These are phyloP conservation scores for Papio anubis DNA, from an alignment of 2,113 vertebrate species.

Conservation along the genomic window DNA sequence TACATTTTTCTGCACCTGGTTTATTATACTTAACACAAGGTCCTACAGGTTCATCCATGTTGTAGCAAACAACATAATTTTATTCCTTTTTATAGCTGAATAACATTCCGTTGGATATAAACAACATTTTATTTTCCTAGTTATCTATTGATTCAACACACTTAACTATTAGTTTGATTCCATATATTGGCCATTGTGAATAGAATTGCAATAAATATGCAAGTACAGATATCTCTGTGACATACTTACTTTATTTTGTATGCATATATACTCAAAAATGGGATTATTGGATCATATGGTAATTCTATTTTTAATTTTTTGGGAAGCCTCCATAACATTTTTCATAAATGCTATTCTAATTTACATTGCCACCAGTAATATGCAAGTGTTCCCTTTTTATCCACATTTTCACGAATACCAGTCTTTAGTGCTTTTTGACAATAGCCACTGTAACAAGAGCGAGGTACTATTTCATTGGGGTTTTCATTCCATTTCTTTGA, in stretches of 20 bases:
- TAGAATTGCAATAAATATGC: neutral
- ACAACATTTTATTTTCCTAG: neutral
- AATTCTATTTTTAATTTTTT: neutral
- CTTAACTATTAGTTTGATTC: neutral
- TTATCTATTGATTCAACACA: no score
- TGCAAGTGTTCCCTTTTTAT: neutral
- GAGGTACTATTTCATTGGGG: neutral
- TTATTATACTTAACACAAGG: neutral
- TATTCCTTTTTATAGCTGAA: neutral
- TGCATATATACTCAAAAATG: neutral
- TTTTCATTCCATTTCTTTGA: neutral
- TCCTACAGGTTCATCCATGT: neutral
- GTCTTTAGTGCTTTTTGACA: neutral
- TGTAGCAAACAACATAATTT: neutral
- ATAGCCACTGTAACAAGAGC: neutral
- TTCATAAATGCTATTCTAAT: neutral
- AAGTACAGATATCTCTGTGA: neutral
- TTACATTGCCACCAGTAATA: neutral
- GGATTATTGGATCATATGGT: neutral
- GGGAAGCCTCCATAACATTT: neutral
- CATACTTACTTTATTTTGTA: neutral
- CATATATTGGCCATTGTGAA: neutral
- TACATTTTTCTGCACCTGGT: neutral
- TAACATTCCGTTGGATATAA: neutral
- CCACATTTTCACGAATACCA: neutral